Evolutionary conservation across 2,888 invertebrate genomes (phyloP), one percentile per base, ranked within the genome.

Genomic region (Athalia cordata): DNA sequence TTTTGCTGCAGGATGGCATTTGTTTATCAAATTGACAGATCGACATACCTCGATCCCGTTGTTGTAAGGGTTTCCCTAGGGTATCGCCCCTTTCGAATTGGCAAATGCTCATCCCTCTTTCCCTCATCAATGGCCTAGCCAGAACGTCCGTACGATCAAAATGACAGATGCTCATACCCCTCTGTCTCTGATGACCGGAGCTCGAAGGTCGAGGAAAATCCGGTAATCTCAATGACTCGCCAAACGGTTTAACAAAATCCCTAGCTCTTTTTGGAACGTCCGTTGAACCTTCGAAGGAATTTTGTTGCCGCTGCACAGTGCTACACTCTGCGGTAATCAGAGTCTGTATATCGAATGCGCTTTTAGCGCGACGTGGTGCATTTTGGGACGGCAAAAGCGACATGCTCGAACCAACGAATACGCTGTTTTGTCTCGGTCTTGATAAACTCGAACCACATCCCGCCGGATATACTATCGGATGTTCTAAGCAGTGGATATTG

Each of bases 311-410:
- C 55, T 79, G 84, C 1, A 81, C 62, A 43, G 78, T 29, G 29
- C 29, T 84, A 74, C 85, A 85, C 89, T 93, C 89, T 83, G 92
- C 89, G 86, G 94, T 84, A 84, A 94, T 89, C 86, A 96, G 91
- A 47, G 95, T 95, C 85, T 96, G 96, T 11, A 97, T 93, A 88
- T 97, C 96, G 83, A 96, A 94, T 1, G 96, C 97, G 57, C 96
- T 96, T 84, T 96, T 95, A 5, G 95, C 95, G 80, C 96, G 94
- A 9, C 97, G 91, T 0, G 96, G 95, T 0, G 95, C 93, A 83
- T 93, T 93, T 79, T 89, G 84, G 55, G 81, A 78, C 11, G 94
- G 93, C 80, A 95, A 92, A 77, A 95, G 91, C 0, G 93, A 92
- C 83, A 93, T 92, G 81, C 93, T 93, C 55, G 93, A 92, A 79